Evolutionary conservation across 2,888 invertebrate genomes (phyloP).

Genomic region (Synanthedon formicaeformis): DNA sequence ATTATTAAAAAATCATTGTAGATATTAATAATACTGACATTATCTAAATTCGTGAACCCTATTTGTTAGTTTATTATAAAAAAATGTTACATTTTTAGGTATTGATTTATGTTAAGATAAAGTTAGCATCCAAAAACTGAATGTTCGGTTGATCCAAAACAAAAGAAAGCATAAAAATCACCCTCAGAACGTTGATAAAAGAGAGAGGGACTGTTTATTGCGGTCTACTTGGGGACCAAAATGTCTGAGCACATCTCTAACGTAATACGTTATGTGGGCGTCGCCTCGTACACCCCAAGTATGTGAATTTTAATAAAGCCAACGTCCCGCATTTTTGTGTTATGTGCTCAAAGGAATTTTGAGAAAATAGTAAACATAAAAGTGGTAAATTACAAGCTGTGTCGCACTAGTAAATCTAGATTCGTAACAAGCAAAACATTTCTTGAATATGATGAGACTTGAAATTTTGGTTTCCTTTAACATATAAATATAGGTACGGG

Average conservation of each 20-base stretch:
- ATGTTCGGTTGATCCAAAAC: background rate
- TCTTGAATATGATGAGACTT: too few species aligned
- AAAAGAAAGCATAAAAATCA: slow-evolving; percentile 2
- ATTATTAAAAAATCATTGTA: background rate
- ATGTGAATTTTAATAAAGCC: slow-evolving; percentile 29
- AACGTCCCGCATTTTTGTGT: slow-evolving; percentile 15
- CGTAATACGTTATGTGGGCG: slow-evolving; percentile 29
- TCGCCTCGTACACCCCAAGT: slow-evolving; percentile 21
- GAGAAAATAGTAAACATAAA: slow-evolving; percentile 2
- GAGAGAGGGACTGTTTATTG: slow-evolving; percentile 36
- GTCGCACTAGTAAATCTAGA: too few species aligned
- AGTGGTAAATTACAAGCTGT: background rate
- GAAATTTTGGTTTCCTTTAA: too few species aligned
- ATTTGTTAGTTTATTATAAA: too few species aligned
- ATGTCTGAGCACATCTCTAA: slow-evolving; percentile 21
- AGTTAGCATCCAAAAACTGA: background rate
- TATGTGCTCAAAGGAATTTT: slow-evolving; percentile 3
- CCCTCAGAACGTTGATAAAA: slow-evolving; percentile 30
- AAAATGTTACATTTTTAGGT: too few species aligned
- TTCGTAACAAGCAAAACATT: too few species aligned
- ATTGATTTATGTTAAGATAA: background rate
- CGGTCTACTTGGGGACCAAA: slow-evolving; percentile 18
- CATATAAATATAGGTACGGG: too few species aligned
- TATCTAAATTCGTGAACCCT: too few species aligned
- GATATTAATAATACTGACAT: background rate